Percentiles rank a stretch among this genome's conserved stretches.
Evolutionary conservation across 1,140 invertebrate species (phyloP).

Genomic region (Lasioglossum albipes): DNA sequence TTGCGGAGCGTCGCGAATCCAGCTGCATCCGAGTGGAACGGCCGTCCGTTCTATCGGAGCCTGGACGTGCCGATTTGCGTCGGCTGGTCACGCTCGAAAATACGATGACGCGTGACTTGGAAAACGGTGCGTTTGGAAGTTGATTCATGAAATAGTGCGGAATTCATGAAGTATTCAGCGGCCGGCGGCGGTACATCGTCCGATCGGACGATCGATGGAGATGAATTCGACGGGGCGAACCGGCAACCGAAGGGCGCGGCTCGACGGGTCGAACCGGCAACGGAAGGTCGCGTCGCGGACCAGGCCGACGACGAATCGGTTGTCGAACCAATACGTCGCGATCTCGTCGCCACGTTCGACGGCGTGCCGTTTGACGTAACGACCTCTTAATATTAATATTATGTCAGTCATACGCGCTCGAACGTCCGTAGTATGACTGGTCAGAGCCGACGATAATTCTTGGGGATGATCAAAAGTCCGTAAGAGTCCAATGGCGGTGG

Average conservation of each 20-base stretch:
- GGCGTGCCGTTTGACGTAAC: conserved; percentile 55
- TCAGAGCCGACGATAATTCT: conserved; percentile 70
- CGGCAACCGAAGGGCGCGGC: background rate
- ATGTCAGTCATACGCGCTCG: conserved; percentile 53
- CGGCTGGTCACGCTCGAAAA: conserved; percentile 59
- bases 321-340: too few relatives aligned
- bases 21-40: conserved; percentile 45
- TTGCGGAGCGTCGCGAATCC: conserved; percentile 31
- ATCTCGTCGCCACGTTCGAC: conserved; percentile 21
- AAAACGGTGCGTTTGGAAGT: conserved; percentile 48
- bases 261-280: background rate
- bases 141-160: conserved; percentile 57
- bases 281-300: background rate
- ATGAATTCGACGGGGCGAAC: background rate
- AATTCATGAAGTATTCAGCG: conserved; percentile 24
- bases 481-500: conserved; percentile 62
- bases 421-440: conserved; percentile 46
- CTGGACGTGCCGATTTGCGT: conserved; percentile 39
- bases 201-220: conserved; percentile 7
- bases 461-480: conserved; percentile 69
- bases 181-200: conserved; percentile 33
- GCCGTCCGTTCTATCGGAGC: conserved; percentile 30
- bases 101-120: conserved; percentile 61
- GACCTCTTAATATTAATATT: conserved; percentile 65
- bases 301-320: too few relatives aligned